Base-by-base conservation (phyloP, 2,113 vertebrate species). In the Toxotes jaculatrix region DNA sequence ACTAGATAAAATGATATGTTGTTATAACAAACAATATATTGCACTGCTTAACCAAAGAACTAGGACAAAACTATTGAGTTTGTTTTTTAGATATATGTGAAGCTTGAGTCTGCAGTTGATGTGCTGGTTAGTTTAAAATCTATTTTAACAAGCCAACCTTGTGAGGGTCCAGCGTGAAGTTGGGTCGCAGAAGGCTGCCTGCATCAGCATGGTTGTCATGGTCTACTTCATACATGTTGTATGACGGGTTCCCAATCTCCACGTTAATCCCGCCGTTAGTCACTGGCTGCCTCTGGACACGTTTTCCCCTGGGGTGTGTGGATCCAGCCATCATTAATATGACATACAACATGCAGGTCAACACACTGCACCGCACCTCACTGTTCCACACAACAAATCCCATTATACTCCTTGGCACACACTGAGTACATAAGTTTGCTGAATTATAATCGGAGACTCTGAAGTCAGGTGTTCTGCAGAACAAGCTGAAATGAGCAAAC, bases 151-250 rank as follows among this genome's bases (percentile, higher is more conserved):
- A 12, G 38, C 92, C 87, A 93, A 99, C 98, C 98, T 99, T 99
- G 79, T 98, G 96, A 92, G 97, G 95, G 87, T 98, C 97, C 89
- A 99, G 93, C 64, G 97, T 97, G 88, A 99, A 99, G 92, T 97
- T 96, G 83, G 98, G 96, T 92, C 97, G 88, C 90, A 99, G 93
- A 87, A 98, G 95, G 85, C 96, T 96, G 80, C 97, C 97, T 84
- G 95, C 95, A 74, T 96, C 95, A 3, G 97, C 97, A 5, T 88
- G 97, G 93, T 97, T 98, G 90, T 97, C 97, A n/a, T 98, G 98
- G 82, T 98, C 97, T 86, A 99, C 96, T 86, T 99, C 98, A 85
- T 99, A 99, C 98, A 99, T 99, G 92, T 98, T 99, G 90, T 99
- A 99, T 5, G 98, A 98, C 4, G 98, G 98, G 92, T 99, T 99